phyloP scores from a whole-genome alignment of 2,888 invertebrate species.

The Brachyptera risi region DNA sequence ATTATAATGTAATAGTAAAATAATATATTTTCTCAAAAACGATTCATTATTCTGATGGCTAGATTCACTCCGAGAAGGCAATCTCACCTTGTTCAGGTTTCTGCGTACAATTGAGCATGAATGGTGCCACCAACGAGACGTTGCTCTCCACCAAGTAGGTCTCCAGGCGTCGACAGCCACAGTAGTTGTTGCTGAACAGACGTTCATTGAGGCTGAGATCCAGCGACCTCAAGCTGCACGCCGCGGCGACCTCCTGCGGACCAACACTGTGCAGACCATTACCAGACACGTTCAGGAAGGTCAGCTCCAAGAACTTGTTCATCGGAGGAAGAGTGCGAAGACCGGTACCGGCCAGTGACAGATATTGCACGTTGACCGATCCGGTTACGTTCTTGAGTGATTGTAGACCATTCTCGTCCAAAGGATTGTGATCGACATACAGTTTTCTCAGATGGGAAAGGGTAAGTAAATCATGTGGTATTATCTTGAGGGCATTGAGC shows the following conservation, averaged over 20 bases:
- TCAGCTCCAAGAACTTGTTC: slow-evolving; percentile 55
- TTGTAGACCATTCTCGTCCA: slow-evolving; percentile 45
- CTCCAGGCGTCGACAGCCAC: slow-evolving; percentile 29
- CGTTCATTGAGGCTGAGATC: slow-evolving; percentile 47
- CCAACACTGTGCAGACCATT: slow-evolving; percentile 51
- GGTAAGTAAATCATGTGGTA: slow-evolving; percentile 37
- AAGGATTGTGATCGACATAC: slow-evolving; percentile 53
- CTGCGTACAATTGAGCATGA: not conserved
- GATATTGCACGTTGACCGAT: slow-evolving; percentile 44
- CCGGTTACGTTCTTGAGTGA: slow-evolving; percentile 52
- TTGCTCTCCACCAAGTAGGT: slow-evolving; percentile 29
- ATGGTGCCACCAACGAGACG: slow-evolving; percentile 26
- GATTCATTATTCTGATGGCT: no score
- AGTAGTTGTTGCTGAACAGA: slow-evolving; percentile 21
- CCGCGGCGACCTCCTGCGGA: slow-evolving; percentile 54
- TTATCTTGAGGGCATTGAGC: slow-evolving; percentile 50
- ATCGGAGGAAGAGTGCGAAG: slow-evolving; percentile 56
- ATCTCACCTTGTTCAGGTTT: not conserved
- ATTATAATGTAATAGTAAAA: no score
- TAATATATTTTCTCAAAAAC: no score
- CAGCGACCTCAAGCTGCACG: slow-evolving; percentile 58
- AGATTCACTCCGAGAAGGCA: no score
- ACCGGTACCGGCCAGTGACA: slow-evolving; percentile 59
- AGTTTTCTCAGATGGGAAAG: slow-evolving; percentile 58
- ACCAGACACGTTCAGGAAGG: slow-evolving; percentile 58